Evolutionary conservation across 2,888 invertebrate genomes (phyloP).

Genomic region (Pheosia tremula): DNA sequence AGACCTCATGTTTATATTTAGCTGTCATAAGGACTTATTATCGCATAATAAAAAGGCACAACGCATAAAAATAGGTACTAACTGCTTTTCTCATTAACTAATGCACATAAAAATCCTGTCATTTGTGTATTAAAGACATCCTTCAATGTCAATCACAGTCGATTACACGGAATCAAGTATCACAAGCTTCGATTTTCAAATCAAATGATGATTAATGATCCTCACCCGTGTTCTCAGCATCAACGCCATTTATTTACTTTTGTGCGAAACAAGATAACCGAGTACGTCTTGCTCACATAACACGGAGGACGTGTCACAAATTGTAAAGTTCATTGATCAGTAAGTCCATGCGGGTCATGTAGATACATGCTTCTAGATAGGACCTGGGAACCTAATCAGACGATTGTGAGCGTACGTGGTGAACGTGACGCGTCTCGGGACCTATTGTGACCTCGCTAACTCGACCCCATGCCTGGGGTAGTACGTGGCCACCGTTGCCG

Average conservation of each 20-base stretch:
- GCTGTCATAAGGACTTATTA: no score
- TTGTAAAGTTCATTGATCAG: constrained; percentile 36
- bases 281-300: background rate
- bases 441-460: constrained; percentile 38
- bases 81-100: background rate
- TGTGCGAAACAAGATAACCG: constrained; percentile 2
- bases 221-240: background rate
- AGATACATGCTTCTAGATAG: constrained; percentile 28
- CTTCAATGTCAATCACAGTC: constrained; percentile 5
- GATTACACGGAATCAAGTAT: background rate
- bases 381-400: constrained; percentile 56
- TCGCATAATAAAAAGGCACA: no score
- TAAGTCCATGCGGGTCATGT: constrained; percentile 26
- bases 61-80: no score
- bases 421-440: constrained; percentile 46
- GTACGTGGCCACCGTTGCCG: constrained; percentile 18
- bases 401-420: constrained; percentile 48
- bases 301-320: constrained; percentile 13
- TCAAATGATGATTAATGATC: constrained; percentile 7
- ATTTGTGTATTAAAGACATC: background rate
- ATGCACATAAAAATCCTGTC: background rate
- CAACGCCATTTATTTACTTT: background rate
- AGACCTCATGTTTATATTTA: no score
- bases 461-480: constrained; percentile 8
- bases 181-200: background rate